These are phyloP conservation scores for Ictalurus furcatus DNA, from an alignment of 2,113 vertebrate species.

Conservation along the genomic window DNA sequence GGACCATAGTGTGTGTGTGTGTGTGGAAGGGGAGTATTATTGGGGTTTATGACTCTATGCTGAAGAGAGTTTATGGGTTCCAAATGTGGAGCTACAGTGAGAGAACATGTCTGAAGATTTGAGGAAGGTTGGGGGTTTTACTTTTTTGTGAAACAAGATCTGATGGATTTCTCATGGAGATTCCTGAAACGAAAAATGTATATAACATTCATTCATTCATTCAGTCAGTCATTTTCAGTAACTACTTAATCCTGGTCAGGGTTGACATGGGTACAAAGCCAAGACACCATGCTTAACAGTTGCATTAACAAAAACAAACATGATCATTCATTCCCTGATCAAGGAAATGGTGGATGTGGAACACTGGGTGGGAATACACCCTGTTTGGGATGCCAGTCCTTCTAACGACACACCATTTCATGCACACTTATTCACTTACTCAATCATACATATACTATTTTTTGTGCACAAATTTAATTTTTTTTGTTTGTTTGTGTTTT, in stretches of 20 bases:
- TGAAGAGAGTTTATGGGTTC: constrained; percentile 24
- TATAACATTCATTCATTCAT: neutral
- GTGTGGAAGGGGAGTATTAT: too few species aligned
- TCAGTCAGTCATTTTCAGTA: neutral
- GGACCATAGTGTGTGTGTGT: neutral
- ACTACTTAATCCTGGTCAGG: neutral
- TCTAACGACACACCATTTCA: neutral
- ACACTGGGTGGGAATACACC: too few species aligned
- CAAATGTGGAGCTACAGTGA: neutral
- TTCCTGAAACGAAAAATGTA: neutral
- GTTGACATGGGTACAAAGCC: neutral
- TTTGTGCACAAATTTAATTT: neutral
- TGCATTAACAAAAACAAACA: neutral
- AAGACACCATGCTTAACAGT: neutral
- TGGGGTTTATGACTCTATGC: neutral
- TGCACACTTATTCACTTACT: neutral
- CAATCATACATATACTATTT: neutral
- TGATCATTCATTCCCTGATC: neutral
- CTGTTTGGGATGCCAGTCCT: neutral
- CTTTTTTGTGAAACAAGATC: neutral
- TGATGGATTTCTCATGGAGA: neutral
- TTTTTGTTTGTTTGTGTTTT: too few species aligned
- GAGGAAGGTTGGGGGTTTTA: neutral
- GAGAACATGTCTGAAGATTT: neutral
- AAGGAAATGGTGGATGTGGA: neutral